phyloP scores from a whole-genome alignment of 2,797 vertebrate genomes.

The Chiloscyllium punctatum region DNA sequence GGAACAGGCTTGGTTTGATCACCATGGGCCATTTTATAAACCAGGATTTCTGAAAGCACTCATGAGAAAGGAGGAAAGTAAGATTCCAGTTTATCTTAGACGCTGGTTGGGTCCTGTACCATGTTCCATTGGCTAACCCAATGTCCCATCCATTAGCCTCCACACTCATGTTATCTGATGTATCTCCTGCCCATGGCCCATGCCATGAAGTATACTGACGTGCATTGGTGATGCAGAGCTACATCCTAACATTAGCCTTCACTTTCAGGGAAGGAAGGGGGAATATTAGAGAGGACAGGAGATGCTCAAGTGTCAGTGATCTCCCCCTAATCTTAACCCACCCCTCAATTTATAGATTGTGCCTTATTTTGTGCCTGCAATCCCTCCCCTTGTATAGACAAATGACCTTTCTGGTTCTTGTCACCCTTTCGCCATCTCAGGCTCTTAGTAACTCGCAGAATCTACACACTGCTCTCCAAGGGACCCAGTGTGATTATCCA shows the following conservation, averaged over 20 bases:
- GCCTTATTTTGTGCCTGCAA: neutral
- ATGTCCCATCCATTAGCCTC: neutral
- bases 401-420: neutral
- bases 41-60: neutral
- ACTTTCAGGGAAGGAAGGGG: neutral
- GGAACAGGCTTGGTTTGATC: too few species aligned
- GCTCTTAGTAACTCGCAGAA: neutral
- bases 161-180: neutral
- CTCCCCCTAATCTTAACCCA: neutral
- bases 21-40: too few species aligned
- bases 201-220: neutral
- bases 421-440: too few species aligned
- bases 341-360: too few species aligned
- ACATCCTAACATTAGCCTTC: neutral
- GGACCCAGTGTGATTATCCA: neutral
- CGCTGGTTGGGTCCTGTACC: neutral
- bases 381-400: neutral
- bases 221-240: neutral
- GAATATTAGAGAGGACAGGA: neutral
- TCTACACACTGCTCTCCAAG: neutral
- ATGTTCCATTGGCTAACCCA: neutral
- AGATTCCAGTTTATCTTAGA: neutral
- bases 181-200: neutral
- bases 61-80: neutral
- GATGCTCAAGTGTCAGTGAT: neutral